phyloP scores from a whole-genome alignment of 1,140 invertebrate species.

The Diuraphis noxia region DNA sequence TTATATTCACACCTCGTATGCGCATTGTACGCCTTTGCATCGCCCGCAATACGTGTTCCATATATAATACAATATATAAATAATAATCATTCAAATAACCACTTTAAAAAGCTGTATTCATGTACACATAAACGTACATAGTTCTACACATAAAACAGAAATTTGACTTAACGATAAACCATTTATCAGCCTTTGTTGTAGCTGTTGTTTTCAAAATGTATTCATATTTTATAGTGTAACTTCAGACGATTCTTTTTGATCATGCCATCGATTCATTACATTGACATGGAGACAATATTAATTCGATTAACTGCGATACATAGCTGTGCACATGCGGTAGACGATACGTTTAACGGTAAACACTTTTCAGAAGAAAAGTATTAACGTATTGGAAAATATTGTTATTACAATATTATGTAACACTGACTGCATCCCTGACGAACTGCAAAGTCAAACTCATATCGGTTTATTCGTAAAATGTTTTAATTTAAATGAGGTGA shows the following conservation, averaged over 20 bases:
- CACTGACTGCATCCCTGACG: no score
- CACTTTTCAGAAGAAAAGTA: no score
- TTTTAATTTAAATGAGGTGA: no score
- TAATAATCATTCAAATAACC: slow-evolving; percentile 12
- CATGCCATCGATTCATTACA: not conserved
- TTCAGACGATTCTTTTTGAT: not conserved
- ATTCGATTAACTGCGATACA: not conserved
- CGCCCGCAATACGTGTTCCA: not conserved
- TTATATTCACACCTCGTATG: not conserved
- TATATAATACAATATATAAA: not conserved
- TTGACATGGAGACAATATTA: not conserved
- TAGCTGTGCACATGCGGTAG: not conserved
- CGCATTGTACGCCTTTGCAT: not conserved
- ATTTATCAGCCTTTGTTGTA: not conserved
- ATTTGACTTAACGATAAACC: not conserved
- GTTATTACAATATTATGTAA: no score
- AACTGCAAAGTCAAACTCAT: no score
- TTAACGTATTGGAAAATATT: no score
- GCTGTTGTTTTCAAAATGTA: not conserved
- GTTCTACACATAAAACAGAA: not conserved
- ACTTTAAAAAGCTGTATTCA: not conserved
- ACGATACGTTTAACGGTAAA: no score
- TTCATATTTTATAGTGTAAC: not conserved
- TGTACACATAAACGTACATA: not conserved
- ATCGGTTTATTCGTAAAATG: no score